These are phyloP conservation scores for Poecilia wingei DNA, from an alignment of 2,797 vertebrate species.

Conservation along the genomic window DNA sequence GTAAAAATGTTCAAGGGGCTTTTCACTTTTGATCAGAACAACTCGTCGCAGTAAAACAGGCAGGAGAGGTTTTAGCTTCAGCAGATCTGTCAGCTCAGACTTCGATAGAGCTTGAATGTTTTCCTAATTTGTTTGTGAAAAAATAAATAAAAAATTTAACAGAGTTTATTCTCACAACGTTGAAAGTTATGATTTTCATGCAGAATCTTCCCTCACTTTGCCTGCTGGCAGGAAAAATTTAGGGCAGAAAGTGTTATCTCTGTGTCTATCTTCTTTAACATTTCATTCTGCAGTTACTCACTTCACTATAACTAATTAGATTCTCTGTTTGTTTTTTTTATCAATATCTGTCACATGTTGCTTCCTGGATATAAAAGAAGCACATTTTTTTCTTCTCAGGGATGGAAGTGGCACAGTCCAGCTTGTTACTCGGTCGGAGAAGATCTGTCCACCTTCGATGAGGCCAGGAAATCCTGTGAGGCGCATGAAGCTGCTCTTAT, in stretches of 20 bases:
- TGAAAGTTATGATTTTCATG: conserved; percentile 14
- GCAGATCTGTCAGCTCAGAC: conserved; percentile 31
- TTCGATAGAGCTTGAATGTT: conserved; percentile 23
- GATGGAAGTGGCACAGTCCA: conserved; percentile 97
- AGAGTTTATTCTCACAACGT: conserved; percentile 36
- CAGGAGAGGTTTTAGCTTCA: background rate
- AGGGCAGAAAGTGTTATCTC: conserved; percentile 39
- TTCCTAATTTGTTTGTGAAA: conserved; percentile 38
- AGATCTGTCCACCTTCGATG: conserved; percentile 84
- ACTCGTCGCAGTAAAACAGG: background rate
- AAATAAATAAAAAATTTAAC: conserved; percentile 17
- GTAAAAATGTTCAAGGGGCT: background rate
- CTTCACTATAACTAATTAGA: background rate
- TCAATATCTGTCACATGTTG: background rate
- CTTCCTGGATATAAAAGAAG: background rate
- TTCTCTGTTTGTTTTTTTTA: background rate
- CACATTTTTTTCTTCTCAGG: conserved; percentile 72
- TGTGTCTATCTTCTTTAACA: conserved; percentile 34
- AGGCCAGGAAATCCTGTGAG: conserved; percentile 86
- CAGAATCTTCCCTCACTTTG: conserved; percentile 27
- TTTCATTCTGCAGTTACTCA: conserved; percentile 17
- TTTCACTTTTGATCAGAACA: background rate
- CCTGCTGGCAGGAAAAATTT: conserved; percentile 33
- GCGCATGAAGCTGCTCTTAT: conserved; percentile 84
- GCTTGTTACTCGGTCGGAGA: conserved; percentile 94